These are phyloP conservation scores for Oxyteleia sp. DNA, from an alignment of 2,888 invertebrate genomes.

Conservation along the genomic window DNA sequence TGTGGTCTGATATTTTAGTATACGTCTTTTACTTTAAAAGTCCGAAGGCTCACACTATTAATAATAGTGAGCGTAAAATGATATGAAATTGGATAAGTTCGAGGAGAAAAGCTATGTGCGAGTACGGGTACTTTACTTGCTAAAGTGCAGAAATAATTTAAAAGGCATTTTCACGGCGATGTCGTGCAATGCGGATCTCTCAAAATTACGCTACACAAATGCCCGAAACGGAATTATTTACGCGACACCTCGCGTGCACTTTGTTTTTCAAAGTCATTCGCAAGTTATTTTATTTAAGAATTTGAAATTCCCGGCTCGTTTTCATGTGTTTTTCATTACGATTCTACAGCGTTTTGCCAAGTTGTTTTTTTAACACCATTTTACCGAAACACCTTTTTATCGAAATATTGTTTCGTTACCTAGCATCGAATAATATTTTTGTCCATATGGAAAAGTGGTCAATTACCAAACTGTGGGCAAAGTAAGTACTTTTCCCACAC, in stretches of 20 bases:
- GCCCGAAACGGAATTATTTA: slow-evolving; percentile 38
- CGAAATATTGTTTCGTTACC: no score
- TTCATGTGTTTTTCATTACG: no score
- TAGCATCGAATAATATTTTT: no score
- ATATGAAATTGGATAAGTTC: slow-evolving; percentile 73
- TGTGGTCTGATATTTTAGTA: slow-evolving; percentile 67
- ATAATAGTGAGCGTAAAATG: slow-evolving; percentile 64
- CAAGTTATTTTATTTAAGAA: no score
- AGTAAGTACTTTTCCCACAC: no score
- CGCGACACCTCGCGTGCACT: slow-evolving; percentile 8
- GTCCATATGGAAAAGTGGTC: no score
- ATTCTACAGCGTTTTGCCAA: no score
- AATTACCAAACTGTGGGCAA: no score
- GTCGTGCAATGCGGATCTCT: slow-evolving; percentile 27
- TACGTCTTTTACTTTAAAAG: slow-evolving; percentile 67
- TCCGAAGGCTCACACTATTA: slow-evolving; percentile 60
- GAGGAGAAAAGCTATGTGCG: slow-evolving; percentile 39
- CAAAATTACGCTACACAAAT: slow-evolving; percentile 51
- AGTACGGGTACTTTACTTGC: slow-evolving; percentile 52
- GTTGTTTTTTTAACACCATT: no score
- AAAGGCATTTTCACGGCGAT: slow-evolving; percentile 58
- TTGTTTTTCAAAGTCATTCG: slow-evolving; percentile 34
- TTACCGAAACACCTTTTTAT: no score
- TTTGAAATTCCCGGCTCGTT: no score
- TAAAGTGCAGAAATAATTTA: slow-evolving; percentile 69